Evolutionary conservation across 2,797 vertebrate species (phyloP), one percentile per base, ranked within the genome.

Genomic region (Sebastes oblongus): DNA sequence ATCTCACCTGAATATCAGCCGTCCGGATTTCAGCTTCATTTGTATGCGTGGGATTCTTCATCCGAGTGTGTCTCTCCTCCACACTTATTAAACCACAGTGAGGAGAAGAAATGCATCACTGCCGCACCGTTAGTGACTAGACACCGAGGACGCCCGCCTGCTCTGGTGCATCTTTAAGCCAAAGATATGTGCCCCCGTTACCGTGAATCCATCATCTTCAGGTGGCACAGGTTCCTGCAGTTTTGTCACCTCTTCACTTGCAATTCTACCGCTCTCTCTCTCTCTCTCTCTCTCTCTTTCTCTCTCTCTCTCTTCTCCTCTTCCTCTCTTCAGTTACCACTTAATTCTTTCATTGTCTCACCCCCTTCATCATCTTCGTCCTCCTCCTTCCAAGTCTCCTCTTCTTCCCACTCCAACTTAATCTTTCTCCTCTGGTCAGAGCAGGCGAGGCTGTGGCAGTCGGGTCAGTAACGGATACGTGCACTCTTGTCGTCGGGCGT

Each of bases 391-490:
- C 68, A 22, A n/a, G 25, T 56, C 80, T 7, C 12, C 76, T 71
- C 77, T 65, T 46, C 73, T 72, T 58, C 68, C 60, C 55, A 78
- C 76, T 76, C 71, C 46, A 27, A 25, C 62, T 29, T 65, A 73
- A 70, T 87, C 77, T 66, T 70, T 78, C 77, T 84, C 29, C 62
- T 65, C 65, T 65, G 61, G 78, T 78, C 85, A 67, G 69, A 72
- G 34, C 80, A 25, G 70, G 24, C 14, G 32, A 80, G 39, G 59
- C 72, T 71, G 29, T 20, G n/a, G 76, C 80, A 56, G 59, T 61
- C 52, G 5, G 86, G 69, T 74, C 88, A 91, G 95, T 94, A 95
- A 95, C 69, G 24, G 94, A 96, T 95, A 94, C 29, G 76, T 81
- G 80, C 58, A 72, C 84, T 75, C 67, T 58, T 86, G 86, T 86